phyloP scores from a whole-genome alignment of 1,140 invertebrate genomes.

The Leptinotarsa texana region DNA sequence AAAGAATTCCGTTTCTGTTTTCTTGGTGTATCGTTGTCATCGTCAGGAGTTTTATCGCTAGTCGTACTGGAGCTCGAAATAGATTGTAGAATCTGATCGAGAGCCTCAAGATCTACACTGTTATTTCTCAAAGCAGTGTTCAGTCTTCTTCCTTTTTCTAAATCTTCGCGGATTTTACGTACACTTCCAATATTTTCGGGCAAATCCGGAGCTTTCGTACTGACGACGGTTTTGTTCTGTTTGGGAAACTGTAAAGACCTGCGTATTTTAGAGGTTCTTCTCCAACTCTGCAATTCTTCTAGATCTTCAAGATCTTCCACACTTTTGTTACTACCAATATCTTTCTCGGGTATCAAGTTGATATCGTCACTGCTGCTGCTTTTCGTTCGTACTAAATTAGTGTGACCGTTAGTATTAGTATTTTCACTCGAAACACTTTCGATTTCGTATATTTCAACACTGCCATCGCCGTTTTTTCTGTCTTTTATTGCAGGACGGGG shows the following conservation, averaged over 20 bases:
- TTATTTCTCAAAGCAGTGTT: conserved; percentile 59
- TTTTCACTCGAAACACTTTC: conserved; percentile 38
- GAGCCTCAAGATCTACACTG: conserved; percentile 57
- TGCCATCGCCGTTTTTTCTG: conserved; percentile 43
- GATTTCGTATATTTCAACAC: conserved; percentile 48
- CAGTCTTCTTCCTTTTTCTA: conserved; percentile 58
- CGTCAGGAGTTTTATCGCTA: conserved; percentile 47
- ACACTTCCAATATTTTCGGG: conserved; percentile 59
- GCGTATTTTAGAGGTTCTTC: conserved; percentile 61
- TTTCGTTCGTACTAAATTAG: conserved; percentile 50
- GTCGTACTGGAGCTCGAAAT: conserved; percentile 48
- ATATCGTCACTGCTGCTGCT: conserved; percentile 59
- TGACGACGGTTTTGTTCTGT: conserved; percentile 34
- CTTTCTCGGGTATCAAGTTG: conserved; percentile 40
- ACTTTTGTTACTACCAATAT: conserved; percentile 43
- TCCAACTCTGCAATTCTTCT: conserved; percentile 59
- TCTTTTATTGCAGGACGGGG: conserved; percentile 32
- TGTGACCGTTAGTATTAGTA: conserved; percentile 34
- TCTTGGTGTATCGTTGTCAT: conserved; percentile 50
- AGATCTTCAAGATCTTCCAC: conserved; percentile 51
- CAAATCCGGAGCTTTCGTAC: conserved; percentile 59
- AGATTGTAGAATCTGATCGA: conserved; percentile 57
- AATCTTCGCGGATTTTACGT: conserved; percentile 58
- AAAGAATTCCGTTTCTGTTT: conserved; percentile 58
- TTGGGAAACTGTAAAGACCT: conserved; percentile 67